These are phyloP conservation scores for Camelus dromedarius DNA, from an alignment of 2,113 vertebrate species.

Conservation along the genomic window DNA sequence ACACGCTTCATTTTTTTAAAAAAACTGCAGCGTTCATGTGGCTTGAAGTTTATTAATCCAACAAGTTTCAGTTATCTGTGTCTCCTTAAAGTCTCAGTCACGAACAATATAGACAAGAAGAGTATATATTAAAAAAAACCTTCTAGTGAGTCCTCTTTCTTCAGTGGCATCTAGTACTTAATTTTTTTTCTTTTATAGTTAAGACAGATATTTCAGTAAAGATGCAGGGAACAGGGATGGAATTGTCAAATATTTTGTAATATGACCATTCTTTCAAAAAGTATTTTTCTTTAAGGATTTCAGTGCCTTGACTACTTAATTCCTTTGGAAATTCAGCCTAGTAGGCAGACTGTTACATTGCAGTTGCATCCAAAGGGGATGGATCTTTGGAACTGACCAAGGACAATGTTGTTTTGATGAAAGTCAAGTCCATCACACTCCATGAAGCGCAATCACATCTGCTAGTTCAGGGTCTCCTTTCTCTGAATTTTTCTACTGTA, in stretches of 20 bases:
- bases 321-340: slow-evolving; percentile 8
- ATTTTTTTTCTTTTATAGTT: not conserved
- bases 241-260: slow-evolving; percentile 67
- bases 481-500: not conserved
- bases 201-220: slow-evolving; percentile 43
- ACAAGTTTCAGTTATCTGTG: not conserved
- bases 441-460: not conserved
- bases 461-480: not conserved
- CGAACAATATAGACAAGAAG: slow-evolving; percentile 17
- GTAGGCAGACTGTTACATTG: not conserved
- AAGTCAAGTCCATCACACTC: not conserved
- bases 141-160: slow-evolving; percentile 26
- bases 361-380: not conserved
- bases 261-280: slow-evolving; percentile 68
- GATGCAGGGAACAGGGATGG: not conserved
- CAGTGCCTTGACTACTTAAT: not conserved
- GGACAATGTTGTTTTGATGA: not conserved
- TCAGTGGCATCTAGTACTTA: slow-evolving; percentile 49
- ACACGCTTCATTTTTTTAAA: not conserved
- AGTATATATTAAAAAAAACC: slow-evolving; percentile 4
- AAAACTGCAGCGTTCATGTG: slow-evolving; percentile 22
- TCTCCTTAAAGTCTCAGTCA: slow-evolving; percentile 14
- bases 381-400: not conserved
- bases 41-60: slow-evolving; percentile 59
- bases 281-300: slow-evolving; percentile 25